Evolutionary conservation across 2,113 vertebrate genomes (phyloP).

Genomic region (Calonectris borealis): DNA sequence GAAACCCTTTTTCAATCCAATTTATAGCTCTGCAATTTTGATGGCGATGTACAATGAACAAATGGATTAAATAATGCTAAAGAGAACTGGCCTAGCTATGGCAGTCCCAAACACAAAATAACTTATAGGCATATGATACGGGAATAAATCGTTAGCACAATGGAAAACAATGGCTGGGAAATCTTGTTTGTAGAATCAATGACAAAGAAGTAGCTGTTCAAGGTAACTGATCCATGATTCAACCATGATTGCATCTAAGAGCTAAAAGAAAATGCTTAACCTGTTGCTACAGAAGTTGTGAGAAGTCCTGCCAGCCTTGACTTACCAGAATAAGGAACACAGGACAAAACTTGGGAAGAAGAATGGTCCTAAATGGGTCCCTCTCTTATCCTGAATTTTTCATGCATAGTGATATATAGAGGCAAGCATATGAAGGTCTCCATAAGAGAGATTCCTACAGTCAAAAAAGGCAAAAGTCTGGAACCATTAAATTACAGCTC

Average conservation of each 20-base stretch:
- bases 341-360: not conserved
- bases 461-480: not conserved
- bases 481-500: not conserved
- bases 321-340: not conserved
- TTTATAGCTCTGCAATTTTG: not conserved
- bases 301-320: not conserved
- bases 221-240: not conserved
- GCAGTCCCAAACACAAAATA: not conserved
- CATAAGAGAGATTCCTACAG: not conserved
- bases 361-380: not conserved
- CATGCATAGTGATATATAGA: not conserved
- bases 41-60: not conserved
- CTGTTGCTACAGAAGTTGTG: not conserved
- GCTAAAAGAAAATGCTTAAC: not conserved
- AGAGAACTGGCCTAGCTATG: not conserved
- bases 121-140: not conserved
- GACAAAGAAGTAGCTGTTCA: not conserved
- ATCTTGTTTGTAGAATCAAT: not conserved
- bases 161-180: not conserved
- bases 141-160: not conserved
- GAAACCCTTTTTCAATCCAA: not conserved
- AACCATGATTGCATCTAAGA: not conserved
- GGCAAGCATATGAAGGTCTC: not conserved
- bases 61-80: not conserved
- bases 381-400: not conserved